These are phyloP conservation scores for Tiliacea aurago DNA, from an alignment of 2,888 invertebrate species.

Conservation along the genomic window DNA sequence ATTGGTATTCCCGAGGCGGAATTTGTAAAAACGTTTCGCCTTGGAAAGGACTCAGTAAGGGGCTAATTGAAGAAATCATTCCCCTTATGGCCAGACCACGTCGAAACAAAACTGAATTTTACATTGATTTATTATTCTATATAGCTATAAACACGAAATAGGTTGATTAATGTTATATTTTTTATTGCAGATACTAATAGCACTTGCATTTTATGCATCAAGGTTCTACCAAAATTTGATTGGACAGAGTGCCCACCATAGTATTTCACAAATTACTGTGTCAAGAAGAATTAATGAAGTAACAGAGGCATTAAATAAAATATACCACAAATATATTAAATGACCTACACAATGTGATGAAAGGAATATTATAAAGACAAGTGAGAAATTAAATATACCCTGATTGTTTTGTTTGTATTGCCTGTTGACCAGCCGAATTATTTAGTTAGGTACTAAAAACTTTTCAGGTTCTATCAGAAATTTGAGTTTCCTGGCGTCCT, in stretches of 20 bases:
- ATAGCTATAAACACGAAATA: constrained; percentile 4
- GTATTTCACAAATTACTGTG: neutral
- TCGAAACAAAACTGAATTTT: constrained; percentile 2
- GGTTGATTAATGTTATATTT: constrained; percentile 2
- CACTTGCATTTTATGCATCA: constrained; percentile 20
- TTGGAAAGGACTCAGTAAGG: neutral
- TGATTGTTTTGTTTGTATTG: neutral
- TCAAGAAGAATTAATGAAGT: neutral
- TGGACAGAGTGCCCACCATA: neutral
- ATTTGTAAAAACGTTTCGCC: neutral
- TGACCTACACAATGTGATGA: constrained; percentile 4
- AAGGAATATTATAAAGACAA: constrained; percentile 9
- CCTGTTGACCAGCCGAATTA: neutral
- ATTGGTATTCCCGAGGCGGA: constrained; percentile 1
- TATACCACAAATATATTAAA: constrained; percentile 5
- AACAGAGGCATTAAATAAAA: neutral
- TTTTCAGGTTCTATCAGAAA: constrained; percentile 13
- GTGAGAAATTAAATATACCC: neutral
- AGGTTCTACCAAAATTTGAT: constrained; percentile 7
- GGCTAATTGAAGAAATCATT: constrained; percentile 7
- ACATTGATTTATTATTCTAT: constrained; percentile 5
- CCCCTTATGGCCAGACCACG: constrained; percentile 10
- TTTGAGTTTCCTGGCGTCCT: constrained; percentile 8
- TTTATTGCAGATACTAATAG: constrained; percentile 17
- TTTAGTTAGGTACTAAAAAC: neutral